A percentile compares a stretch with the other conserved stretches of the same genome.
These are phyloP conservation scores for Mamestra configurata DNA, from an alignment of 1,140 invertebrate genomes.

Conservation along the genomic window DNA sequence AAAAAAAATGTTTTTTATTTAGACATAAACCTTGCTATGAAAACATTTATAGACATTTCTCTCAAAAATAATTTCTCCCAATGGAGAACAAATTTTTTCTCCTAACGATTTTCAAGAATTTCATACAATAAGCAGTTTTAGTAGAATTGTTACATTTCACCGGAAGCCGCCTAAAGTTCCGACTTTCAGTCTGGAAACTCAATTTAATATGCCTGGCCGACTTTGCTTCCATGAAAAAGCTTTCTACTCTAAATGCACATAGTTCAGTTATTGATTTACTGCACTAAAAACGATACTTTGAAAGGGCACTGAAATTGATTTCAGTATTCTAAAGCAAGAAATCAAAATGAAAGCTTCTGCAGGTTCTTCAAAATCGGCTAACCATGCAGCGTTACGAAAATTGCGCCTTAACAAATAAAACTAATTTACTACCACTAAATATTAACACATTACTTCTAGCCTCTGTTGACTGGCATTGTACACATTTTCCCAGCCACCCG, in stretches of 20 bases:
- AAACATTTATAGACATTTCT: not conserved
- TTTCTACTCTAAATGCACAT: not conserved
- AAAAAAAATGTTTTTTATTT: not conserved
- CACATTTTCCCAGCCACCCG: not conserved
- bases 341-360: too few relatives aligned
- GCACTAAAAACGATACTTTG: not conserved
- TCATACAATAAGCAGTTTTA: not conserved
- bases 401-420: not conserved
- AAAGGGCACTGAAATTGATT: not conserved
- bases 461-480: constrained; percentile 13
- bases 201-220: constrained; percentile 6
- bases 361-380: too few relatives aligned
- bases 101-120: not conserved
- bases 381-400: not conserved
- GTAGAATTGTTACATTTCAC: not conserved
- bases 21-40: not conserved
- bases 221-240: not conserved
- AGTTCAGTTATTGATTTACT: constrained; percentile 1
- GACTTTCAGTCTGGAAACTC: not conserved
- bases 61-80: too few relatives aligned
- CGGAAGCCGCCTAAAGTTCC: not conserved
- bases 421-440: not conserved
- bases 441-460: not conserved
- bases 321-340: not conserved
- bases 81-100: not conserved